These are phyloP conservation scores for Limanda limanda DNA, from an alignment of 2,113 vertebrate genomes.

Conservation along the genomic window DNA sequence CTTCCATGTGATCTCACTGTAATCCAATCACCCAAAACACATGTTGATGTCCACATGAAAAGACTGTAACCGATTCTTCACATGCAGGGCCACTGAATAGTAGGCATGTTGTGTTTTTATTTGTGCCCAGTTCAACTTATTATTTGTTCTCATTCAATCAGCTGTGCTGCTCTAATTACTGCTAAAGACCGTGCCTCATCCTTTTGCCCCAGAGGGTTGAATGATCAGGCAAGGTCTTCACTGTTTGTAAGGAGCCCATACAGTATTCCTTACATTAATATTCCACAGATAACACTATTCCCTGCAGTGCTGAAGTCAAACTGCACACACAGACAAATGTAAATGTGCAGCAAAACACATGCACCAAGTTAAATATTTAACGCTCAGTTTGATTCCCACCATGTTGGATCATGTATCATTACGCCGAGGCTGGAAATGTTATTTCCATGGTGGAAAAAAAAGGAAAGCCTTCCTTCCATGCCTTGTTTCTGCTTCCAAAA, in stretches of 20 bases:
- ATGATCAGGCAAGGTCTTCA: not conserved
- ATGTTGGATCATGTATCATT: slow-evolving; percentile 35
- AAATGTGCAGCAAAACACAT: slow-evolving; percentile 7
- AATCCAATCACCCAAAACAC: no score
- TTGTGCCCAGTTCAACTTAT: no score
- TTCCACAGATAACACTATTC: not conserved
- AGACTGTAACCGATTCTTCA: no score
- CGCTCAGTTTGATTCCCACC: slow-evolving; percentile 7
- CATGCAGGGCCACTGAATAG: not conserved
- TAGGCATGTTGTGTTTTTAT: not conserved
- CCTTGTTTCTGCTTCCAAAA: slow-evolving; percentile 30
- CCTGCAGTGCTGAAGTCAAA: not conserved
- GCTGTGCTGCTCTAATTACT: not conserved
- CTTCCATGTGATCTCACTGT: no score
- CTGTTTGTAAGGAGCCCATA: not conserved
- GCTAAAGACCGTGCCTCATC: not conserved
- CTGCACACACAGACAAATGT: slow-evolving; percentile 2
- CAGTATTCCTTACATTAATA: slow-evolving; percentile 22
- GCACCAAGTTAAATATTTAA: slow-evolving; percentile 23
- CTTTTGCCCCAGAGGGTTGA: not conserved
- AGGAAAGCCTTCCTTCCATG: slow-evolving; percentile 20
- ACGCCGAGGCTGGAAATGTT: slow-evolving; percentile 13
- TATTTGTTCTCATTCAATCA: not conserved
- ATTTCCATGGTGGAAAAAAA: slow-evolving; percentile 13
- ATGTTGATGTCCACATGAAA: not conserved